Percentiles rank a stretch among this genome's conserved stretches.
phyloP scores from a whole-genome alignment of 2,113 vertebrate genomes.

The Mormyrus lacerda region DNA sequence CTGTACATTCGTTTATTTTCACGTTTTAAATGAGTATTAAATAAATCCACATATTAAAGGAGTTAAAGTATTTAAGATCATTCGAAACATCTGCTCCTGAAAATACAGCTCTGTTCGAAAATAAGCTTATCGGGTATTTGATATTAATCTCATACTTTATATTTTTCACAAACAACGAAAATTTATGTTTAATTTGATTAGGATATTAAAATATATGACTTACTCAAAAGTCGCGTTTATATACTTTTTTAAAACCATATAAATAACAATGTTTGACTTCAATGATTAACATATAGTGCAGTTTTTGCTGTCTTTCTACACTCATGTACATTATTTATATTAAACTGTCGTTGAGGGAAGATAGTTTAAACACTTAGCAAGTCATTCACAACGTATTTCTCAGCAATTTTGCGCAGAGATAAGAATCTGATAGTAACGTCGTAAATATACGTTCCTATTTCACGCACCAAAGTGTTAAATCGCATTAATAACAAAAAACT shows the following conservation, averaged over 20 bases:
- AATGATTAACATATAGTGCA: neutral
- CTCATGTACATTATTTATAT: neutral
- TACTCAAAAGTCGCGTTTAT: neutral
- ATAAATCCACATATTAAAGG: neutral
- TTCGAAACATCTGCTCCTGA: neutral
- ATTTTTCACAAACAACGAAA: neutral
- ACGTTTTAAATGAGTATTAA: neutral
- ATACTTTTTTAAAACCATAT: neutral
- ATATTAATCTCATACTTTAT: neutral
- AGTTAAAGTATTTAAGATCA: neutral
- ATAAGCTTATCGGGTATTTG: neutral
- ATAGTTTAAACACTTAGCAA: neutral
- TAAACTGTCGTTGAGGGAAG: neutral
- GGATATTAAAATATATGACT: neutral
- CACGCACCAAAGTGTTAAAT: neutral
- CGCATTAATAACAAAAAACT: neutral
- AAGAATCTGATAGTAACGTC: neutral
- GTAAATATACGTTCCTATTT: neutral
- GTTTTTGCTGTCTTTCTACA: neutral
- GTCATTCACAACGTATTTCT: neutral
- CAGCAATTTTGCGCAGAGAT: neutral
- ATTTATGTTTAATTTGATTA: neutral
- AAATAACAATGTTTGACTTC: neutral
- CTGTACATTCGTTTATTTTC: neutral
- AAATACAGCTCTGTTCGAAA: neutral